These are phyloP conservation scores for Aleiodes leptofemur DNA, from an alignment of 2,888 invertebrate species.

Conservation along the genomic window DNA sequence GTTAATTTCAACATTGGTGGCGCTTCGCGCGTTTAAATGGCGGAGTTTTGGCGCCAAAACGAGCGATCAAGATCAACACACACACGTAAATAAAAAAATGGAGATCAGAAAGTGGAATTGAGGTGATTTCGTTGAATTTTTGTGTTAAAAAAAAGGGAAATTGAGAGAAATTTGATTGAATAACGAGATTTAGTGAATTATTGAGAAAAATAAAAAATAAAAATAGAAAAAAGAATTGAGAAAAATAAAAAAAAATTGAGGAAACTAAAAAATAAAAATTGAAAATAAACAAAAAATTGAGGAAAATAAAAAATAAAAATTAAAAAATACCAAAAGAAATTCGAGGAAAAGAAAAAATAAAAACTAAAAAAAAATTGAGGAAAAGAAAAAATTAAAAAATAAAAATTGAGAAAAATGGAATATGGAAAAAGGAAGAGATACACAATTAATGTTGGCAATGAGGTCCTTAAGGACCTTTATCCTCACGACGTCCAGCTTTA, in stretches of 20 bases:
- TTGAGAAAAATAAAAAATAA: constrained; percentile 49
- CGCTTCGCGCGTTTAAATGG: constrained; percentile 1
- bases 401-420: constrained; percentile 44
- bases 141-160: not conserved
- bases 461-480: constrained; percentile 74
- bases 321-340: too few species aligned
- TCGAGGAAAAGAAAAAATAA: too few species aligned
- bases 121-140: not conserved
- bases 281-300: too few species aligned
- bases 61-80: not conserved
- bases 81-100: not conserved
- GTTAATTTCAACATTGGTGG: not conserved
- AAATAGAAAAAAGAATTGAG: constrained; percentile 32
- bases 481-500: constrained; percentile 87
- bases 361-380: not conserved
- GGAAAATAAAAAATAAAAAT: too few species aligned
- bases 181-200: not conserved
- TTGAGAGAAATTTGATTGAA: not conserved
- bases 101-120: not conserved
- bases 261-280: too few species aligned
- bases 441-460: constrained; percentile 49
- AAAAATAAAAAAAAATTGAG: too few species aligned
- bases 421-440: constrained; percentile 48
- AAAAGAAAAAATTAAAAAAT: not conserved
- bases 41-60: constrained; percentile 28